Base-by-base conservation (phyloP, 2,888 invertebrate genomes). In the Oeneis ivallda region DNA sequence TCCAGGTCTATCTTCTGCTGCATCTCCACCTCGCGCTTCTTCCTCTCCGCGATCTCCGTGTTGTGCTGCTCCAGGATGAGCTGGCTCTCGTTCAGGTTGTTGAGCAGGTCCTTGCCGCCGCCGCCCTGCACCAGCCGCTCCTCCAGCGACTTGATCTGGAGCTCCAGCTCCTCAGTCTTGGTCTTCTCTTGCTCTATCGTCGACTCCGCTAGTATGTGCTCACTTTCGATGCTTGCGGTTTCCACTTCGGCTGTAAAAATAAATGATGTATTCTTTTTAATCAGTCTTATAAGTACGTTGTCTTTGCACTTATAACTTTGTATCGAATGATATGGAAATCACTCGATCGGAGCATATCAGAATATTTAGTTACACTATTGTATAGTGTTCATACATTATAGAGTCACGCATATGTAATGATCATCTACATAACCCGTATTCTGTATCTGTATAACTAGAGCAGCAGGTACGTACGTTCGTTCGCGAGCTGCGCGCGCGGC, bases 61-160 rank as follows among this genome's bases (percentile, higher is more conserved):
- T 96, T 93, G 68, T 87, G 71, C 81, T 96, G 96, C 80, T 99
- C 98, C 62, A 99, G 90, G 64, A 96, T 96, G 72, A 96, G 92
- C 84, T 98, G 98, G 76, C 98, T 98, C 83, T 98, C 97, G 81
- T 98, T 98, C 17, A 99, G 98, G 78, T 98, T 97, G 84, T 98
- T 98, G 47, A 99, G 94, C 64, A 99, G 96, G 84, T 98, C 98
- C 82, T 97, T 97, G 11, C 76, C 75, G 13, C 84, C 85, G 10
- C 83, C 88, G 61, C 99, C 99, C 74, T 96, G 96, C 57, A 99
- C 95, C 82, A 99, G 94, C 78, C 99, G 97, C 77, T 97, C 98
- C 85, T 99, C 99, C 79, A 99, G 93, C 67, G 96, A 95, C 65
- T 94, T 93, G 72, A 98, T 94, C 83, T 97, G 96, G 41, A 93